phyloP scores from a whole-genome alignment of 2,113 vertebrate genomes.

The Sander lucioperca region DNA sequence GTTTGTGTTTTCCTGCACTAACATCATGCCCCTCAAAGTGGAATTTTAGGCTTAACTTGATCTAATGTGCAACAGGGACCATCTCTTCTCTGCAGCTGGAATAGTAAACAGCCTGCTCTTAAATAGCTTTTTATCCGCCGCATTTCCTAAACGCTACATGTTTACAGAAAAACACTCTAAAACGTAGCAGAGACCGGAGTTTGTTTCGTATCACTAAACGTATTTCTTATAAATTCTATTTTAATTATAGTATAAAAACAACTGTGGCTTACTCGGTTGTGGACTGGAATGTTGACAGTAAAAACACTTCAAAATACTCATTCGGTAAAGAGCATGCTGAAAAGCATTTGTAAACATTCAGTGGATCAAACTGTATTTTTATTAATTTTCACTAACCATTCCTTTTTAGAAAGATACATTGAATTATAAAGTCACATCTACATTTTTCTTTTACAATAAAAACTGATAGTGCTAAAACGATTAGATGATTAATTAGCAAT shows the following conservation, averaged over 20 bases:
- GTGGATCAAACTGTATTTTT: not conserved
- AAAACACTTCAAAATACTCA: not conserved
- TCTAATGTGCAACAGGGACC: not conserved
- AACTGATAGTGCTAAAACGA: not conserved
- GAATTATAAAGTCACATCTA: not conserved
- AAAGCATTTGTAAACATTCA: not conserved
- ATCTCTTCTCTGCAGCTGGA: conserved; percentile 6
- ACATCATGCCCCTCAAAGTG: not conserved
- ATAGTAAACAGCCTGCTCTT: not conserved
- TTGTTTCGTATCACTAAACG: not conserved
- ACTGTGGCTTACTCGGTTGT: not conserved
- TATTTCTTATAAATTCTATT: not conserved
- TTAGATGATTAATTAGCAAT: not conserved
- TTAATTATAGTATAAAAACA: not conserved
- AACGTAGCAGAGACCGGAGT: not conserved
- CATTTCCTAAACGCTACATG: no score
- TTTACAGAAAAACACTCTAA: not conserved
- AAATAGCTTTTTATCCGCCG: not conserved
- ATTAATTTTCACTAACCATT: not conserved
- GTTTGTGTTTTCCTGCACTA: conserved; percentile 1
- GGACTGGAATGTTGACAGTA: conserved; percentile 9
- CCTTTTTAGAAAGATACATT: not conserved
- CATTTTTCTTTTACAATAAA: not conserved
- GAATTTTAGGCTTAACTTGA: not conserved
- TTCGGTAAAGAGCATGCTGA: conserved; percentile 2